A percentile compares a stretch with the other conserved stretches of the same genome.
These are phyloP conservation scores for Chlorocebus sabaeus DNA, from an alignment of 2,113 vertebrate genomes.

Conservation along the genomic window DNA sequence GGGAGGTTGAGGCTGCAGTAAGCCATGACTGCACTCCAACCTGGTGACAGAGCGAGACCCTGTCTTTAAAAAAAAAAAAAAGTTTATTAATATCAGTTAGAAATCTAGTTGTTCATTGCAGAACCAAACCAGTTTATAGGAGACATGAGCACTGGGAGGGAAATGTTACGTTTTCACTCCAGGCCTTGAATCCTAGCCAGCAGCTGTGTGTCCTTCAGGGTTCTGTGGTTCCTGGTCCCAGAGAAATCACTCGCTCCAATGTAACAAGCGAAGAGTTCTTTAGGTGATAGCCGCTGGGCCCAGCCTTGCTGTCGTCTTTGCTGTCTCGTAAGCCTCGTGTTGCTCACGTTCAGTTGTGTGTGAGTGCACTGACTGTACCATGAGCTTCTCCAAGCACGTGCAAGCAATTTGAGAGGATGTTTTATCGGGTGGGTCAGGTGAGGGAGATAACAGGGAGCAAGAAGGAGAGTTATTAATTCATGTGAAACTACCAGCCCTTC, in stretches of 20 bases:
- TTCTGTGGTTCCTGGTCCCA: not conserved
- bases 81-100: no score
- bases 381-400: not conserved
- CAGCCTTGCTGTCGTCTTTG: not conserved
- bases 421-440: not conserved
- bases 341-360: not conserved
- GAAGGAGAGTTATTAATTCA: not conserved
- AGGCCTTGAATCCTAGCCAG: not conserved
- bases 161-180: not conserved
- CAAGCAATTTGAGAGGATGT: not conserved
- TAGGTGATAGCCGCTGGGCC: not conserved
- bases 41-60: no score
- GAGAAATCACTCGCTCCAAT: not conserved
- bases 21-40: no score
- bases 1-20: no score
- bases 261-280: not conserved
- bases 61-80: no score
- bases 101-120: no score
- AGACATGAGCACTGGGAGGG: not conserved
- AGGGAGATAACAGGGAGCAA: not conserved
- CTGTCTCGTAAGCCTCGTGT: not conserved
- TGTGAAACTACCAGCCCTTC: not conserved
- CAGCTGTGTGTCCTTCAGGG: not conserved
- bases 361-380: not conserved
- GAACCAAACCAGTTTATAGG: no score